Conservation (phyloP, 2,888 invertebrate species). For the Idaea straminata region DNA sequence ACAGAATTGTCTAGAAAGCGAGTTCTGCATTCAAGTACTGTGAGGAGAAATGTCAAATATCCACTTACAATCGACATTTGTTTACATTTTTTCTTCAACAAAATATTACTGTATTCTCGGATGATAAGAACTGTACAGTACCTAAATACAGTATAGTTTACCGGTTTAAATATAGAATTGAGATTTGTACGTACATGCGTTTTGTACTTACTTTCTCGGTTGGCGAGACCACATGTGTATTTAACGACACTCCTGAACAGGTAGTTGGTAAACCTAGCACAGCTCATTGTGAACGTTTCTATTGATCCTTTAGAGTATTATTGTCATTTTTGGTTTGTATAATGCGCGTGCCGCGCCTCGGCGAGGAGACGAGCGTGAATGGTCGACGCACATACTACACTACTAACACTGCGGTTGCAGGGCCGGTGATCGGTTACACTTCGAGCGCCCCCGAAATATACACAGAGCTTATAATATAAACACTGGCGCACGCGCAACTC, state of each 20-base stretch:
- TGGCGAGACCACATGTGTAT: conserved; percentile 74
- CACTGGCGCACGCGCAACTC: conserved; percentile 43
- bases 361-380: conserved; percentile 43
- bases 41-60: conserved; percentile 15
- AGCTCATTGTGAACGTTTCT: conserved; percentile 64
- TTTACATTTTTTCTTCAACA: conserved; percentile 24
- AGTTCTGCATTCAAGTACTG: conserved; percentile 24
- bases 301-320: conserved; percentile 47
- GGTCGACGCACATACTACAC: conserved; percentile 67
- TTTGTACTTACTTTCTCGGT: conserved; percentile 69
- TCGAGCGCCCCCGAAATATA: conserved; percentile 54
- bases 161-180: conserved; percentile 43
- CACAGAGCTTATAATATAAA: conserved; percentile 43
- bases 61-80: background rate
- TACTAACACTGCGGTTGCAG: conserved; percentile 42
- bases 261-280: conserved; percentile 69
- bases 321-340: conserved; percentile 58
- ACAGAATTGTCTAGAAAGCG: conserved; percentile 48
- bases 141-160: conserved; percentile 31
- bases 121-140: conserved; percentile 31
- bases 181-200: conserved; percentile 20
- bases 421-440: conserved; percentile 34
- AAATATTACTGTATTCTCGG: conserved; percentile 1
- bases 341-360: conserved; percentile 32
- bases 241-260: conserved; percentile 73